Evolutionary conservation across 2,888 invertebrate species (phyloP).

Genomic region (Therioaphis trifolii): DNA sequence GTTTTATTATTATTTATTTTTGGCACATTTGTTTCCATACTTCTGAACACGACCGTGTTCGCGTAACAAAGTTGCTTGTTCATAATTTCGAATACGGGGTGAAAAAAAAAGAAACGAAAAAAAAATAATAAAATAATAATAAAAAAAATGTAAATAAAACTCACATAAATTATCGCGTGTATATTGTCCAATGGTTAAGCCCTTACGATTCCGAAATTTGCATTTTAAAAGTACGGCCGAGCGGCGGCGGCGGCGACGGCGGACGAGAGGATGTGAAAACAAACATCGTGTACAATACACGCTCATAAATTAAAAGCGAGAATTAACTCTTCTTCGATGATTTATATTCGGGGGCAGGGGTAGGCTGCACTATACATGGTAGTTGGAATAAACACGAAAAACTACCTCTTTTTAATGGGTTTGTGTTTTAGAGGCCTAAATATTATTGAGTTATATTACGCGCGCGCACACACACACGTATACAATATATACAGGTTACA

Average conservation of each 20-base stretch:
- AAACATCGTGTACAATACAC: constrained; percentile 30
- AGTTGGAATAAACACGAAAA: neutral
- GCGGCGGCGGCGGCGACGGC: neutral
- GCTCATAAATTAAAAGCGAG: constrained; percentile 40
- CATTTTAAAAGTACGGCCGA: neutral
- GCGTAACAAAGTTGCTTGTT: neutral
- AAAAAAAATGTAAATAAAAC: too few relatives aligned
- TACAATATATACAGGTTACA: neutral
- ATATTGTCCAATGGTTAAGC: constrained; percentile 5
- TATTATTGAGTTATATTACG: neutral
- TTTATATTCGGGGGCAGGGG: constrained; percentile 11
- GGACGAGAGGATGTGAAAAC: constrained; percentile 10
- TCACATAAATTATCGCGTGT: neutral
- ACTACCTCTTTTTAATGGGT: neutral
- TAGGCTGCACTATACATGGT: neutral
- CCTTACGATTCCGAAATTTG: constrained; percentile 33
- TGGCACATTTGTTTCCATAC: neutral
- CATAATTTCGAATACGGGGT: neutral
- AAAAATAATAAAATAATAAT: too few relatives aligned
- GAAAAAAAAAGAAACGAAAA: neutral
- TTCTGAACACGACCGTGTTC: neutral
- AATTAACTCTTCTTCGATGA: constrained; percentile 45
- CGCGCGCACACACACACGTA: neutral
- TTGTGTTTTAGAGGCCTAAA: neutral
- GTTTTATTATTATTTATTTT: neutral